Base-by-base conservation (phyloP, 2,113 vertebrate species). In the Ciconia boyciana region DNA sequence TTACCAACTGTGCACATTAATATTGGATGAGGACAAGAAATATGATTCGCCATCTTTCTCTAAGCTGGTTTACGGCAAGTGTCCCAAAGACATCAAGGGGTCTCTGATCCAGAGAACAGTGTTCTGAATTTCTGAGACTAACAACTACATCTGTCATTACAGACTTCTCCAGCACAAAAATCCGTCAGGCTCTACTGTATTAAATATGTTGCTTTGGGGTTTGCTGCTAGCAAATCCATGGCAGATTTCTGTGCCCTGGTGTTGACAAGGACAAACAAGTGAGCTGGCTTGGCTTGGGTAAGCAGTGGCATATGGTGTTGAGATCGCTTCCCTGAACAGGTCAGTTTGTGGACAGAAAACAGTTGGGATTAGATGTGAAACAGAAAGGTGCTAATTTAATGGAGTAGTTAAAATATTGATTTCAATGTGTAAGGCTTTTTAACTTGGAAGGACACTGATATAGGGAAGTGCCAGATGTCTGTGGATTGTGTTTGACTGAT, bases 371-470 rank as follows among this genome's bases (percentile, higher is more conserved):
- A 90, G 80, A 94, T 91, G 57, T 6, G 44, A 68, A 95, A 89
- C 94, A 90, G 83, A 92, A 68, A 95, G 57, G 71, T 79, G 92
- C 83, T 96, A 96, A 96, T 96, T 95, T 81, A 87, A 91, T 96
- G 92, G 77, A 61, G 69, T 48, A 78, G 57, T 79, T 92, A 87
- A 93, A 91, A 93, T 95, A 95, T 49, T 82, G 88, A 92, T 94
- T 97, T 96, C 86, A 94, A 96, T 95, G 66, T 88, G 55, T 90
- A 91, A 93, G 52, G 90, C 69, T 94, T 75, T 94, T 80, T 90
- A 21, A 92, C 68, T 81, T 75, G 69, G 64, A 90, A 95, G 90
- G 91, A n/a, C 89, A 64, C 6, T 46, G 77, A 32, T 55, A 9
- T 48, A 46, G 80, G 39, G 76, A 84, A 89, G 93, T 84, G 87